Conservation (phyloP, 2,113 vertebrate genomes). For the Atherinomorus stipes region DNA sequence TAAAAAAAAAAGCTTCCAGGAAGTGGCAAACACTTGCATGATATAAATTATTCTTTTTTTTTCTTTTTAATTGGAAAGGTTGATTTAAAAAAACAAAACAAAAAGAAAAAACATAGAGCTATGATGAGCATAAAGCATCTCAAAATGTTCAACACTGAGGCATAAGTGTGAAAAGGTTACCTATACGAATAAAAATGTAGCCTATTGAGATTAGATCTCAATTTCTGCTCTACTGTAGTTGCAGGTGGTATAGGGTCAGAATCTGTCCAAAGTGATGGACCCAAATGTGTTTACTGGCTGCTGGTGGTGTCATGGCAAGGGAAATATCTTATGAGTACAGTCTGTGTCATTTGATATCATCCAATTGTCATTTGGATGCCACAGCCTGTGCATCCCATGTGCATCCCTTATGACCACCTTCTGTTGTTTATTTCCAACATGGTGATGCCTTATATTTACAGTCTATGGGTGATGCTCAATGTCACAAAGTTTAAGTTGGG, state of each 20-base stretch:
- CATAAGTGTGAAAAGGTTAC: neutral
- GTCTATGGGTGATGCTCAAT: neutral
- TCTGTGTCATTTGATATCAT: neutral
- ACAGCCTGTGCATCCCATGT: neutral
- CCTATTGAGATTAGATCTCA: neutral
- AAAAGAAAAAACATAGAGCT: too few relatives aligned
- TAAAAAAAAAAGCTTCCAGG: neutral
- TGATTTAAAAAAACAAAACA: too few relatives aligned
- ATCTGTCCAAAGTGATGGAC: neutral
- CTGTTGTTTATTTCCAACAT: neutral
- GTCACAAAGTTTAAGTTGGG: neutral
- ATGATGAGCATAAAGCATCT: too few relatives aligned
- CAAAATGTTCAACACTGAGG: neutral
- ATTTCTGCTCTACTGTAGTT: neutral
- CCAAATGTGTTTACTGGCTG: neutral
- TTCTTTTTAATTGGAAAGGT: too few relatives aligned
- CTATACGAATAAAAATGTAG: neutral
- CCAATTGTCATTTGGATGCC: neutral
- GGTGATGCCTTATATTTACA: too few relatives aligned
- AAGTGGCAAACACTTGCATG: neutral
- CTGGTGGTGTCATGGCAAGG: neutral
- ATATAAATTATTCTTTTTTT: too few relatives aligned
- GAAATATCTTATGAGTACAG: neutral
- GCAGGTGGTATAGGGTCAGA: neutral
- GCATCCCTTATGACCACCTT: neutral